Conservation (phyloP, 2,888 invertebrate species). For the Micropterix aruncella region DNA sequence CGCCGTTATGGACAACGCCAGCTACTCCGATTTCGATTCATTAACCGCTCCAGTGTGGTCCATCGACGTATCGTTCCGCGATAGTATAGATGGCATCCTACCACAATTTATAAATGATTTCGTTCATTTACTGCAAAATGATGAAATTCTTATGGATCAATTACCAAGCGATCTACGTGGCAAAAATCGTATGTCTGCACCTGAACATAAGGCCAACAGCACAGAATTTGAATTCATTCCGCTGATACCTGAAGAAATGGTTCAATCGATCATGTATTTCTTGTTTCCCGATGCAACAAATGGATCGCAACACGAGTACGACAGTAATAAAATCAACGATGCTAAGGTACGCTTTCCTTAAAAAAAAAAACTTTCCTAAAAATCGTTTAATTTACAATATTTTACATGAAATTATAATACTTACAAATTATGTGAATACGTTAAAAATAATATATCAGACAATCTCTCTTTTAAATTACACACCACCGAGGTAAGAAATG, state of each 20-base stretch:
- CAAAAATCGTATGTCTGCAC: background rate
- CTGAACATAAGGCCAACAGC: constrained; percentile 3
- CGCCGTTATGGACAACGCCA: constrained; percentile 75
- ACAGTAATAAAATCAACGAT: constrained; percentile 14
- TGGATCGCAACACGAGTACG: constrained; percentile 24
- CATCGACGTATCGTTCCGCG: constrained; percentile 47
- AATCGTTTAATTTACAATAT: too few species aligned
- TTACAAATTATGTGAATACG: too few species aligned
- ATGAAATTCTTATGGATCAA: constrained; percentile 27
- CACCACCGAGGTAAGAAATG: too few species aligned
- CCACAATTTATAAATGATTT: constrained; percentile 62
- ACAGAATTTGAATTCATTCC: constrained; percentile 1
- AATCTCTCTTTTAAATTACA: too few species aligned
- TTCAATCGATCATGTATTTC: background rate
- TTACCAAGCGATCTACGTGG: background rate
- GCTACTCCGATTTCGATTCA: constrained; percentile 81
- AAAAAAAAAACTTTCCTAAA: too few species aligned
- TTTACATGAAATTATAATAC: too few species aligned
- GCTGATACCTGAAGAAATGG: background rate
- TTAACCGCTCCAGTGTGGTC: constrained; percentile 66
- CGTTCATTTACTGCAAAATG: constrained; percentile 46
- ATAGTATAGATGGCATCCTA: constrained; percentile 60
- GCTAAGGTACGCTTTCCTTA: background rate
- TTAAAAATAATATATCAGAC: too few species aligned
- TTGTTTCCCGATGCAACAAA: constrained; percentile 34